phyloP scores from a whole-genome alignment of 2,113 vertebrate genomes.

The Columba livia region DNA sequence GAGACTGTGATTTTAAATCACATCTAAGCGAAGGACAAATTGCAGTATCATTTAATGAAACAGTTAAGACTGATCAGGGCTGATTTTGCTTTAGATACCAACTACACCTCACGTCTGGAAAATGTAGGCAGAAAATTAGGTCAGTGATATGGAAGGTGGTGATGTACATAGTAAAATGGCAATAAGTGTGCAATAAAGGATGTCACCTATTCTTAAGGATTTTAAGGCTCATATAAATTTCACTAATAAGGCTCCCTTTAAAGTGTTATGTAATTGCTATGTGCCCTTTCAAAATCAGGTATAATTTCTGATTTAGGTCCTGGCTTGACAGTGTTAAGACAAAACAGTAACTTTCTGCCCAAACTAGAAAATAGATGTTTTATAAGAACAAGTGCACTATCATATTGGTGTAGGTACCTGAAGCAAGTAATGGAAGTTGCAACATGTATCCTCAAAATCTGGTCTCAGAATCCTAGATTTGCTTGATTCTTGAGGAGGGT shows the following conservation, averaged over 20 bases:
- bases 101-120: background rate
- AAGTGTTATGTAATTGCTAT: background rate
- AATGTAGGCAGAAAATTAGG: background rate
- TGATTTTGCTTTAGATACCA: background rate
- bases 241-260: background rate
- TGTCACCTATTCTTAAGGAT: background rate
- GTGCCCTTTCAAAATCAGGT: background rate
- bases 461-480: background rate
- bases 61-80: background rate
- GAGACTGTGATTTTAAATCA: background rate
- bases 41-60: background rate
- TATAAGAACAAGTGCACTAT: background rate
- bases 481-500: background rate
- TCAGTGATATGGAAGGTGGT: background rate
- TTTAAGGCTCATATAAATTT: background rate
- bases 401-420: background rate
- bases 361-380: background rate
- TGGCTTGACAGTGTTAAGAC: background rate
- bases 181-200: background rate
- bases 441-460: background rate
- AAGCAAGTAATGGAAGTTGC: background rate
- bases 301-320: background rate
- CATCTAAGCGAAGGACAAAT: background rate
- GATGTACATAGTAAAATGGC: background rate
- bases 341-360: background rate